Evolutionary conservation across 1,140 invertebrate genomes (phyloP).

Genomic region (Drosophila willistoni): DNA sequence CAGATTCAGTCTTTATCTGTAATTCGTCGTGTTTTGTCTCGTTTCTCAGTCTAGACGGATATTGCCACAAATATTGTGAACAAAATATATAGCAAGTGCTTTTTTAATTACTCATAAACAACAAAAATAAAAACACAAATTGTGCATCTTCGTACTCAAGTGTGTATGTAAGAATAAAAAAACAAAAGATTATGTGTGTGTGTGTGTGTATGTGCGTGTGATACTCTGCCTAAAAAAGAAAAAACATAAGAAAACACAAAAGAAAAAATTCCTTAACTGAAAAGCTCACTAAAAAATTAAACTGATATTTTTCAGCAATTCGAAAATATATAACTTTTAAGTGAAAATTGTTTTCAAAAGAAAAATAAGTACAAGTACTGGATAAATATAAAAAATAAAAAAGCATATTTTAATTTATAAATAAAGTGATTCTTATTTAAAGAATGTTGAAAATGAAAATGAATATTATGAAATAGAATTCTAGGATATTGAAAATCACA

Average conservation of each 20-base stretch:
- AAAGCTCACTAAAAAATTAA: background rate
- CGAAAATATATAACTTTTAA: too few species aligned
- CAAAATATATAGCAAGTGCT: conserved; percentile 15
- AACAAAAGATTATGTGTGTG: conserved; percentile 10
- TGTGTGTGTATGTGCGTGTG: conserved; percentile 22
- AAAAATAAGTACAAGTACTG: too few species aligned
- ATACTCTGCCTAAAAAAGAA: conserved; percentile 10
- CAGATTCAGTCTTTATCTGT: conserved; percentile 73
- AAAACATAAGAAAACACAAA: conserved; percentile 5
- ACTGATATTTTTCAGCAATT: too few species aligned
- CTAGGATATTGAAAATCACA: too few species aligned
- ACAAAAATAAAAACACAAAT: conserved; percentile 5
- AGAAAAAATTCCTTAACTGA: background rate
- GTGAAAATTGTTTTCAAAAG: too few species aligned
- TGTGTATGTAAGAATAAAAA: conserved; percentile 8
- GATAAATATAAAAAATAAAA: too few species aligned
- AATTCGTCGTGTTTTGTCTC: conserved; percentile 62
- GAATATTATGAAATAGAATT: too few species aligned
- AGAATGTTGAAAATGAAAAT: too few species aligned
- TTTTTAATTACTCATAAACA: conserved; percentile 37
- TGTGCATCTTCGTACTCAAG: background rate
- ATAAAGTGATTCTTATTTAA: too few species aligned
- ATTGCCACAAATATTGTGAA: conserved; percentile 2
- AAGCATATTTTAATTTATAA: too few species aligned
- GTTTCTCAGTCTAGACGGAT: conserved; percentile 6